Evolutionary conservation across 2,888 invertebrate genomes (phyloP), one percentile per base, ranked within the genome.

Genomic region (Ophion ellenae): DNA sequence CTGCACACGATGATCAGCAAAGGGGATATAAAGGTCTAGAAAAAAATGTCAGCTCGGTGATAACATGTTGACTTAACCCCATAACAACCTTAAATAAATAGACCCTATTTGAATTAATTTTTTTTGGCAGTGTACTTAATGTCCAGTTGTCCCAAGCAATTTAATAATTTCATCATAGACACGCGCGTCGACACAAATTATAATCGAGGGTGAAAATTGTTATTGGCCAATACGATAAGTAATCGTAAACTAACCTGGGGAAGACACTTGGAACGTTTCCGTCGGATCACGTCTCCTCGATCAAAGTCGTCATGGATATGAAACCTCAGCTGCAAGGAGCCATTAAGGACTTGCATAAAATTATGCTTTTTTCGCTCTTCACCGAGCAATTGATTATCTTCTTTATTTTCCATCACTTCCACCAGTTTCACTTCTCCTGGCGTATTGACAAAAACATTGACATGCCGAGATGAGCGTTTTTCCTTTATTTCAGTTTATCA

Each of bases 341-440:
- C n/a, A 6, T 64, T 6, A 20, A 85, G 77, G 28, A 84, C 77
- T 11, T 63, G 71, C 73, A 71, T 85, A 10, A 83, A 66, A 67
- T 83, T 84, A 24, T 83, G 74, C 80, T 53, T 81, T 59, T 59
- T 78, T 40, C 70, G 11, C 80, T 40, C 20, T 5, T 69, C 28
- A 6, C 28, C 57, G 1, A 63, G 69, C 32, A 64, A 47, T 36
- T 81, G 24, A n/a, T 17, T 45, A 70, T 63, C 70, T 32, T 61
- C 61, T 53, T 57, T 63, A 20, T 47, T 32, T 73, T 85, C 84
- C 86, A 86, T 88, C 11, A 63, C 67, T 61, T 71, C 14, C 36
- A 17, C 24, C 53, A 53, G 69, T 69, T 71, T 73, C 14, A 45
- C 28, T 36, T 47, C 36, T 67, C 20, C 20, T 10, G 2, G 28